Evolutionary conservation across 1,140 invertebrate species (phyloP).

Genomic region (Megalopta genalis): DNA sequence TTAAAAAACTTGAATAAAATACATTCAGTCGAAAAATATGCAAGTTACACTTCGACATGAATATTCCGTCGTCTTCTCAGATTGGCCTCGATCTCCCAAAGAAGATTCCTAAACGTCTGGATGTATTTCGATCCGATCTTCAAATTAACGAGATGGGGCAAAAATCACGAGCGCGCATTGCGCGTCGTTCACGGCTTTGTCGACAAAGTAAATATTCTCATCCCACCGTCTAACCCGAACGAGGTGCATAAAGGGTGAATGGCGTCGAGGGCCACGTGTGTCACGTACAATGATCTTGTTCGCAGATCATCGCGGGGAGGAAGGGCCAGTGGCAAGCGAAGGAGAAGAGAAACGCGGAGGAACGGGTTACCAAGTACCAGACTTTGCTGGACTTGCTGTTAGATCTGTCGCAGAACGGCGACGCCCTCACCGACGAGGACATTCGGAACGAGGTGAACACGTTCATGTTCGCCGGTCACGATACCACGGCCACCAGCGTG

Average conservation of each 20-base stretch:
- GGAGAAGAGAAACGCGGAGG: conserved; percentile 58
- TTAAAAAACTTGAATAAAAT: no score
- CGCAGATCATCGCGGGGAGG: conserved; percentile 76
- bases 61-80: conserved; percentile 58
- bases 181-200: conserved; percentile 83
- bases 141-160: conserved; percentile 78
- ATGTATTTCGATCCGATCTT: conserved; percentile 82
- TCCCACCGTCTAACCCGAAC: not conserved
- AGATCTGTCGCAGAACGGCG: conserved; percentile 76
- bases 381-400: conserved; percentile 84
- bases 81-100: conserved; percentile 73
- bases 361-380: conserved; percentile 72
- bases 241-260: no score
- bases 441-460: conserved; percentile 85
- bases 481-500: conserved; percentile 82
- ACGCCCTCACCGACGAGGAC: conserved; percentile 71
- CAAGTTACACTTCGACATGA: not conserved
- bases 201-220: conserved; percentile 66
- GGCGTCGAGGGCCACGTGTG: no score
- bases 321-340: conserved; percentile 70
- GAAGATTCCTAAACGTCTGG: conserved; percentile 82
- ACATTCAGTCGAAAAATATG: no score
- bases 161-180: conserved; percentile 80
- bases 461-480: conserved; percentile 86
- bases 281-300: not conserved